Evolutionary conservation across 2,113 vertebrate genomes (phyloP), one percentile per base, ranked within the genome.

Genomic region (Hemiscyllium ocellatum): DNA sequence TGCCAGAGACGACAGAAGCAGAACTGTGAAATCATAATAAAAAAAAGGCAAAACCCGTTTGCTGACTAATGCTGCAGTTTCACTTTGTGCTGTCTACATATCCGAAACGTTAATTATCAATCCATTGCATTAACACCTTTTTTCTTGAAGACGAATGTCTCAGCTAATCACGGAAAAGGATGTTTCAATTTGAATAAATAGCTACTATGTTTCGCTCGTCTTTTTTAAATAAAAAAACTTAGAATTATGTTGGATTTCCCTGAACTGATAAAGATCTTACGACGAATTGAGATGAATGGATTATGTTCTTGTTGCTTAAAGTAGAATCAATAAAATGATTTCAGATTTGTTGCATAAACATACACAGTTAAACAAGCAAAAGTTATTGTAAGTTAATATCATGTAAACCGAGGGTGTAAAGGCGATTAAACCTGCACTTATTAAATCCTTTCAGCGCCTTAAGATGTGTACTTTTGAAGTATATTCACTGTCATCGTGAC

Each of bases 51-150:
- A 95, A 95, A 90, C 24, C 50, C 68, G 50, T 10, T 69, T 95
- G 94, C 22, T 72, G 42, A 70, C 52, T 95, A 95, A 72, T 72
- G 13, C 69, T 95, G 52, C 93, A 94, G 10, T 72, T 95, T 94
- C 37, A 69, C 68, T 69, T 95, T 95, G 68, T 95, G 68, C 50
- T 95, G 24, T 33, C 68, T 95, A 5, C 94, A 70, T 72, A 72
- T 72, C 66, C 52, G 29, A 68, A 93, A 37, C 26, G 50, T 37
- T 7, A 95, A 47, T 29, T 33, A 52, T 68, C 89, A 93, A 93
- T n/a, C 56, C n/a, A 7, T 37, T 90, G 33, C 66, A 65, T 37
- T 37, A 3, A 93, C n/a, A 6, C 80, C 56, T 61, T 20, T 20
- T 20, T 93, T 19, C 15, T 66, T 10, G 33, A 93, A 93, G 52